A percentile compares a stretch with the other conserved stretches of the same genome.
These are phyloP conservation scores for Eulemur rubriventer DNA, from an alignment of 2,797 vertebrate species.

Conservation along the genomic window DNA sequence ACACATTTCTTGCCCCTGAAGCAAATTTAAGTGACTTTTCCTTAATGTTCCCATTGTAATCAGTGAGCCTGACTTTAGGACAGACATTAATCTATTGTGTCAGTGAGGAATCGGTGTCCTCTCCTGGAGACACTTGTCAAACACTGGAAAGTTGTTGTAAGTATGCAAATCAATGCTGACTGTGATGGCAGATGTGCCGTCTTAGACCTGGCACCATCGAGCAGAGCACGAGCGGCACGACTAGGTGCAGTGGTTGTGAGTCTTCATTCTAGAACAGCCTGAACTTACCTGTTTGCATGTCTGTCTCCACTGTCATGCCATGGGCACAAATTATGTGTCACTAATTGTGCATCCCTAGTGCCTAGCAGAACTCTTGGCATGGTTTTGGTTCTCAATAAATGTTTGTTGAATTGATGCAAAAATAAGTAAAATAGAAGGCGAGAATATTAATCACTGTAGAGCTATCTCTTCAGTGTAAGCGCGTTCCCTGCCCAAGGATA, in stretches of 20 bases:
- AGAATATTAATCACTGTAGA: background rate
- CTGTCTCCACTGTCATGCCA: background rate
- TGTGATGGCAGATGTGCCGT: rapidly evolving
- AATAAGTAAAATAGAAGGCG: background rate
- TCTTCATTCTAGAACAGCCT: background rate
- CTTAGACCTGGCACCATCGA: background rate
- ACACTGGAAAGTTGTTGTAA: background rate
- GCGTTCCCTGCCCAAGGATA: too few relatives aligned
- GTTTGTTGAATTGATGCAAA: background rate
- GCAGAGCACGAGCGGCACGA: background rate
- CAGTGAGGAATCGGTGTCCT: background rate
- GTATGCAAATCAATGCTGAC: background rate
- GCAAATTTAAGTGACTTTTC: background rate
- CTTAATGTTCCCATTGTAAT: background rate
- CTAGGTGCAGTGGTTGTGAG: too few relatives aligned
- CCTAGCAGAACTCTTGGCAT: background rate
- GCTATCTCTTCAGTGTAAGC: background rate
- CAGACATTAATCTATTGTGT: background rate
- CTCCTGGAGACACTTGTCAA: background rate
- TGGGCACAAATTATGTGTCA: background rate
- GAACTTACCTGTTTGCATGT: background rate
- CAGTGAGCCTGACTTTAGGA: background rate
- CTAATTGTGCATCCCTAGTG: background rate
- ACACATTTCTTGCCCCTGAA: background rate
- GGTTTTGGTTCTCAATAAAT: background rate